Evolutionary conservation across 2,113 vertebrate genomes (phyloP).

Genomic region (Xenopus tropicalis): DNA sequence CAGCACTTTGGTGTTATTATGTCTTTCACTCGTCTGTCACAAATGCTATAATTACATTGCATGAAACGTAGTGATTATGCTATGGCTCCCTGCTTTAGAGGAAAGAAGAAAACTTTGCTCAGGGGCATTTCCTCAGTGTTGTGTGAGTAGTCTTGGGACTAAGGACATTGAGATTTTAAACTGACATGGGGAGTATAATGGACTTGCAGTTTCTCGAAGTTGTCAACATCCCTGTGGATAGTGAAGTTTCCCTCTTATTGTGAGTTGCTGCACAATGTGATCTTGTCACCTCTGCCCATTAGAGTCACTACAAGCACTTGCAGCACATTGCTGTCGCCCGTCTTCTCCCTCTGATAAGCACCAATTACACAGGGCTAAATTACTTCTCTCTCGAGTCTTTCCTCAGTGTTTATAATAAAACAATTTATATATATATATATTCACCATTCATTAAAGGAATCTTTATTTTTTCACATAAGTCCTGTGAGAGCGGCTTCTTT

Average conservation of each 20-base stretch:
- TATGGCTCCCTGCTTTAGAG: neutral
- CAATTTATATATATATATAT: no score
- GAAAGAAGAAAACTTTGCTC: neutral
- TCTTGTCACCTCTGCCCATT: conserved; percentile 12
- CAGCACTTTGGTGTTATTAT: neutral
- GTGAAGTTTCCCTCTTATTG: neutral
- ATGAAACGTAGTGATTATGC: neutral
- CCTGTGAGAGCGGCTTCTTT: no score
- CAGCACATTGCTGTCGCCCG: conserved; percentile 2
- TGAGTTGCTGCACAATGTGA: conserved; percentile 4
- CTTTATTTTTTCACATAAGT: no score
- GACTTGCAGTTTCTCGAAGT: no score
- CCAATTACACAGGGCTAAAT: neutral
- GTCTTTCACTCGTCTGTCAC: neutral
- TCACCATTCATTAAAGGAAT: no score
- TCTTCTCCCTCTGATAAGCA: conserved; percentile 19
- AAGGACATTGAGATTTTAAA: no score
- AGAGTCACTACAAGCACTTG: neutral
- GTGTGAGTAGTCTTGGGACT: no score
- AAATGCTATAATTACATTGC: neutral
- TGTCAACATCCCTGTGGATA: neutral
- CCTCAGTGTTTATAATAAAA: no score
- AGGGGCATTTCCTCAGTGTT: neutral
- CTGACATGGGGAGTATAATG: no score
- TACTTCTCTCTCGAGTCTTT: neutral